Base-by-base conservation (phyloP, 2,113 vertebrate genomes). In the Indri indri region DNA sequence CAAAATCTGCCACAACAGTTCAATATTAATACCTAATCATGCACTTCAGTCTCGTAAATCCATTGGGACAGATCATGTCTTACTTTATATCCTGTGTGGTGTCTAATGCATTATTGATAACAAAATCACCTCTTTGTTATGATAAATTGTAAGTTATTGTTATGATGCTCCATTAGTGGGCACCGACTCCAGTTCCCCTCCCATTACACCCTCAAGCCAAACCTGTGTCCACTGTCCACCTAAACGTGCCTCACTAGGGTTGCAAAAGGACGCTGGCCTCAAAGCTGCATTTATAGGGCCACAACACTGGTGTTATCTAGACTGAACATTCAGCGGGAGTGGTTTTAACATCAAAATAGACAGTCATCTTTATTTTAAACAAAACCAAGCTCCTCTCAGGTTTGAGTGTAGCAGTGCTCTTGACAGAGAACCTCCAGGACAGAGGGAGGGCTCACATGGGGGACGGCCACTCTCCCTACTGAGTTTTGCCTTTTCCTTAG, bases 201-300 rank as follows among this genome's bases (percentile, higher is more conserved):
- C 57, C 42, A 32, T 1, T 3, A 25, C 20, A 2, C 14, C 68
- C 5, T 7, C 5, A 17, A 6, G 45, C 54, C 61, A 54, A 5
- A 12, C 13, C 52, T 37, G 42, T 3, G 74, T 20, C 37, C 61
- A 8, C 9, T 11, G 68, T 30, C 8, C 37, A 17, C 37, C 23
- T 59, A 70, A 22, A 40, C 0, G 0, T 3, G 22, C 61, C 42
- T 32, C 34, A 8, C 1, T 3, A 18, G 23, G 12, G n/a, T 2
- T 6, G 30, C 45, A 47, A 6, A 2, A 47, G 9, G 45, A 45
- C 0, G 8, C 22, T 22, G 2, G 13, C 32, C 14, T 34, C 54
- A 9, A 34, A 52, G 6, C 8, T 63, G 82, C n/a, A 1, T 6
- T 8, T 30, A 9, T 3, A 6, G 5, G 5, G 34, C 14, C 23